Evolutionary conservation across 2,888 invertebrate genomes (phyloP).

Genomic region (Petrolisthes cinctipes): DNA sequence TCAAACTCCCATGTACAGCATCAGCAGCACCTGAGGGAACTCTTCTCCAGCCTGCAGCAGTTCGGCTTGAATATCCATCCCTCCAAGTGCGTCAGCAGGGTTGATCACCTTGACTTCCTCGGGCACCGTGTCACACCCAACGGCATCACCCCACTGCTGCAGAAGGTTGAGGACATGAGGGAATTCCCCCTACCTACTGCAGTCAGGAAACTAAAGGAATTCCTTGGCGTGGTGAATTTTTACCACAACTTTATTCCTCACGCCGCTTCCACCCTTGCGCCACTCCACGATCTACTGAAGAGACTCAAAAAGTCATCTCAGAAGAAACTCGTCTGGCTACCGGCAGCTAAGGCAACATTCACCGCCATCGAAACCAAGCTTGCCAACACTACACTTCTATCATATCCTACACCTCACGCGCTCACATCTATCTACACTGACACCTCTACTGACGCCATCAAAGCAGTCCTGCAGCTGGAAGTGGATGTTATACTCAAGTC

Average conservation of each 20-base stretch:
- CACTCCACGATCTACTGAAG: not conserved
- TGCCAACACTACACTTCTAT: not conserved
- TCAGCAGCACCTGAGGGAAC: not conserved
- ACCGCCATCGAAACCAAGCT: not conserved
- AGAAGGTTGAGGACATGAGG: not conserved
- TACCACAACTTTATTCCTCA: not conserved
- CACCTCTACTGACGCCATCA: not conserved
- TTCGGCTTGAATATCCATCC: slow-evolving; percentile 16
- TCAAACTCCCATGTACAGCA: not conserved
- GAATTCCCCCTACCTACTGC: not conserved
- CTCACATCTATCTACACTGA: not conserved
- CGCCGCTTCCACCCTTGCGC: not conserved
- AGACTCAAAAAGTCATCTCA: not conserved
- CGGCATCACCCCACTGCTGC: not conserved
- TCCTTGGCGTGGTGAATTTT: slow-evolving; percentile 8
- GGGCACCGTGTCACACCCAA: not conserved
- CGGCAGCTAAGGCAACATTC: not conserved
- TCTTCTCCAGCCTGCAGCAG: not conserved
- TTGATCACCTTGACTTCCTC: slow-evolving; percentile 1
- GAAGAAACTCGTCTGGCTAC: not conserved
- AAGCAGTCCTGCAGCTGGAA: not conserved
- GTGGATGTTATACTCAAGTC: not conserved
- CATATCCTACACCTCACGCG: not conserved
- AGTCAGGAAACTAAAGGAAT: not conserved
- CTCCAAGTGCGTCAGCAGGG: slow-evolving; percentile 13